Percentiles rank a stretch among this genome's conserved stretches.
These are phyloP conservation scores for Calidris pygmaea DNA, from an alignment of 2,113 vertebrate species.

Conservation along the genomic window DNA sequence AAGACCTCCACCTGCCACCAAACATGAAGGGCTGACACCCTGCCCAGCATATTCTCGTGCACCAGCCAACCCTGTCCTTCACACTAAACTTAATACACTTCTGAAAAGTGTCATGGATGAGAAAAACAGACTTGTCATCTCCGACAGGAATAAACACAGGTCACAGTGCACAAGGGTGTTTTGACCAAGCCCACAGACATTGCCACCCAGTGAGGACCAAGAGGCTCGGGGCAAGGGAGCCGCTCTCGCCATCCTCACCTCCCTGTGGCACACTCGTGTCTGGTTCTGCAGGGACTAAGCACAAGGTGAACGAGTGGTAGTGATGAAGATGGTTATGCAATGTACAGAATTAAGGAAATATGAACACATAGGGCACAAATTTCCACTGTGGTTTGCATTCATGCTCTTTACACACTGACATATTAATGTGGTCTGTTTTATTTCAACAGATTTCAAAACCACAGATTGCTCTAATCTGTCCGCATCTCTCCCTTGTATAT, in stretches of 20 bases:
- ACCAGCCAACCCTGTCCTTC: background rate
- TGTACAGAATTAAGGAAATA: background rate
- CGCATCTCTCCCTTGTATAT: background rate
- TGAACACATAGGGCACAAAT: background rate
- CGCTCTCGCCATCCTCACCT: fast-evolving
- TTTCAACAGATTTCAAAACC: slow-evolving; percentile 15
- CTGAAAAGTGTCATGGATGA: background rate
- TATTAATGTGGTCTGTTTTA: background rate
- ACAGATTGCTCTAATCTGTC: slow-evolving; percentile 18
- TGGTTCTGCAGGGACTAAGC: background rate
- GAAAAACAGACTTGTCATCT: background rate
- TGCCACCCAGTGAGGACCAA: background rate
- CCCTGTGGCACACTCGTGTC: fast-evolving
- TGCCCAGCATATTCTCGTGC: background rate
- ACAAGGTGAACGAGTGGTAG: background rate
- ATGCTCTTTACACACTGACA: background rate
- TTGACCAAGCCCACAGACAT: background rate
- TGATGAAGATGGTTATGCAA: background rate
- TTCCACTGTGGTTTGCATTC: background rate
- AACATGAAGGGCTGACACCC: background rate
- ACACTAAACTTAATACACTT: background rate
- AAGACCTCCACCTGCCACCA: background rate
- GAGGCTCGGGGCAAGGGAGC: background rate
- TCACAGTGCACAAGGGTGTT: background rate
- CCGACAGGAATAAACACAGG: background rate